Evolutionary conservation across 2,888 invertebrate genomes (phyloP).

Genomic region (Caenorhabditis becei): DNA sequence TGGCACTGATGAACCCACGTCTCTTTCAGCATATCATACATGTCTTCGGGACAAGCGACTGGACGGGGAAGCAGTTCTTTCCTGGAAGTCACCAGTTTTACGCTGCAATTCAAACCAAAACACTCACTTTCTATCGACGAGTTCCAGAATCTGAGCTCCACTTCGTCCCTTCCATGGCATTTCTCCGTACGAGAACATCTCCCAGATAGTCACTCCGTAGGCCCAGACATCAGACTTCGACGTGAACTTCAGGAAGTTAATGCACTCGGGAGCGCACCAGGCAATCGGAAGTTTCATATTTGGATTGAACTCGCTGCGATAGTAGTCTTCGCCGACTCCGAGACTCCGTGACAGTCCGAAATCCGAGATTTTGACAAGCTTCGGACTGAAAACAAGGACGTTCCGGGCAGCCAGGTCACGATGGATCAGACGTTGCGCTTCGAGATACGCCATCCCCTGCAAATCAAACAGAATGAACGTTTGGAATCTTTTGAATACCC

Average conservation of each 20-base stretch:
- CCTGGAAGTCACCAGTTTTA: slow-evolving; percentile 14
- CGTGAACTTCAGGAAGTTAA: slow-evolving; percentile 95
- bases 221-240: slow-evolving; percentile 98
- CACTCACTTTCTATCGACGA: slow-evolving; percentile 89
- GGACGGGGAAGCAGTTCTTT: slow-evolving; percentile 66
- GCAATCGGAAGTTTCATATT: slow-evolving; percentile 97
- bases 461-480: not conserved
- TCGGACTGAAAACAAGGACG: slow-evolving; percentile 91
- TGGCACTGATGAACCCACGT: slow-evolving; percentile 96
- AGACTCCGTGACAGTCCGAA: slow-evolving; percentile 96
- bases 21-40: slow-evolving; percentile 92
- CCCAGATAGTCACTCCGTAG: slow-evolving; percentile 98
- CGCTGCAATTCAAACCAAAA: not conserved
- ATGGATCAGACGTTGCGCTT: slow-evolving; percentile 95
- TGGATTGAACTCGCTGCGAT: slow-evolving; percentile 97
- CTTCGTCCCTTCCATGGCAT: slow-evolving; percentile 98
- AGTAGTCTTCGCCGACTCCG: slow-evolving; percentile 98
- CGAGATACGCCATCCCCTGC: slow-evolving; percentile 95
- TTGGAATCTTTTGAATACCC: not conserved
- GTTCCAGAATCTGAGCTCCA: slow-evolving; percentile 94
- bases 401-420: slow-evolving; percentile 97
- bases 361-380: slow-evolving; percentile 93
- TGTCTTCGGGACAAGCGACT: slow-evolving; percentile 91
- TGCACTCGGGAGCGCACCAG: slow-evolving; percentile 99
- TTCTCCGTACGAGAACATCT: slow-evolving; percentile 98